phyloP scores from a whole-genome alignment of 2,113 vertebrate species.

The Gnathonemus longibarbis region DNA sequence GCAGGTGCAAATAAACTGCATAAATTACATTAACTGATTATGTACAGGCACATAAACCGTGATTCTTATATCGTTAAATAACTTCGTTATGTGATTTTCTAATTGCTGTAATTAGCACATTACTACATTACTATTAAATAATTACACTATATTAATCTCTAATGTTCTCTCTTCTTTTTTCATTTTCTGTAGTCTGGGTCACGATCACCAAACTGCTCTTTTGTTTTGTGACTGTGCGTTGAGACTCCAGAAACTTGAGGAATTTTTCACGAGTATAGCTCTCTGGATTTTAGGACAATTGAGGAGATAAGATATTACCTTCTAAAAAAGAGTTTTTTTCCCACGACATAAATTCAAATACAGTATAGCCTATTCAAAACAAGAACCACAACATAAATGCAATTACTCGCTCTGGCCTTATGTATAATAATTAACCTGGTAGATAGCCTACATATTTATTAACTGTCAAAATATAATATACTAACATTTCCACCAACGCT shows the following conservation, averaged over 20 bases:
- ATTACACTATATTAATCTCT: conserved; percentile 37
- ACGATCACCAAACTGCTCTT: conserved; percentile 42
- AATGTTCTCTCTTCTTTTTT: conserved; percentile 48
- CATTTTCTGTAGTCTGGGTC: conserved; percentile 40
- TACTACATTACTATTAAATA: conserved; percentile 37
- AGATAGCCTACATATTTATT: not conserved
- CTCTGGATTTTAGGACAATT: conserved; percentile 41
- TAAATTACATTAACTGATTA: not conserved
- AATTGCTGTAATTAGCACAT: conserved; percentile 2
- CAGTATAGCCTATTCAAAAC: not conserved
- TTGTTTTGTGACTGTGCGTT: conserved; percentile 41
- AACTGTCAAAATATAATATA: not conserved
- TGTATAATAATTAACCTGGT: not conserved
- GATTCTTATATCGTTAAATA: not conserved
- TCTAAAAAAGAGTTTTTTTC: not conserved
- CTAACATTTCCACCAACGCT: not conserved
- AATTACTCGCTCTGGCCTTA: not conserved
- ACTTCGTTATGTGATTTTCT: not conserved
- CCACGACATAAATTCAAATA: not conserved
- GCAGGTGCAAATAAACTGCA: not conserved
- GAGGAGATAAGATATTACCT: conserved; percentile 24
- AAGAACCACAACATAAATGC: not conserved
- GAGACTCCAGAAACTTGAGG: conserved; percentile 34
- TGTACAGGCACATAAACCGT: not conserved
- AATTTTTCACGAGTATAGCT: conserved; percentile 33